Evolutionary conservation across 2,113 vertebrate species (phyloP).

Genomic region (Fukomys damarensis): DNA sequence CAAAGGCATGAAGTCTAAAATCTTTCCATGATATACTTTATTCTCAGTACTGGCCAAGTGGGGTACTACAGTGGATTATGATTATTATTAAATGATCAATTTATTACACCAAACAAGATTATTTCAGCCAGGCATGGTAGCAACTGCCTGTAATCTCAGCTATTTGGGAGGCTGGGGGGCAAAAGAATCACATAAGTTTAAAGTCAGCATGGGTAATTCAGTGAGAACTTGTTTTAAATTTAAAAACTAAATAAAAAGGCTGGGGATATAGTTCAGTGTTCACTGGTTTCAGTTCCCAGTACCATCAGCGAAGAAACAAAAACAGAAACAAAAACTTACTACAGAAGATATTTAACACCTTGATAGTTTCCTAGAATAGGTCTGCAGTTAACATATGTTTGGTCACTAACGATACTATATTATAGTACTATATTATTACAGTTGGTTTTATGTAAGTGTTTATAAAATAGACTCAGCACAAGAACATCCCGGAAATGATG

Average conservation of each 20-base stretch:
- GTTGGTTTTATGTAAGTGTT: background rate
- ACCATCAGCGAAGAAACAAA: background rate
- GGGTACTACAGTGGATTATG: background rate
- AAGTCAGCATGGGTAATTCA: background rate
- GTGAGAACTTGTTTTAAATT: background rate
- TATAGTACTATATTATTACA: background rate
- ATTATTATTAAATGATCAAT: background rate
- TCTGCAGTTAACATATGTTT: background rate
- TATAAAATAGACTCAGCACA: background rate
- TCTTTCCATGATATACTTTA: background rate
- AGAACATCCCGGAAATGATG: background rate
- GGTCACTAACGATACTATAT: background rate
- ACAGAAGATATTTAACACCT: background rate
- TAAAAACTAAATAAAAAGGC: background rate
- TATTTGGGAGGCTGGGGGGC: background rate
- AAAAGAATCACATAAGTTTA: background rate
- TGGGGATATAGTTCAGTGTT: background rate
- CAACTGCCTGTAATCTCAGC: background rate
- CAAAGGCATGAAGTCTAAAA: background rate
- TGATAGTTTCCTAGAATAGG: background rate
- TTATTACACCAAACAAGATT: background rate
- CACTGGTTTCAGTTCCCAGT: background rate
- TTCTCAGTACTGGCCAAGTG: background rate
- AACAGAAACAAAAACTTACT: background rate
- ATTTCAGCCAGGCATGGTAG: background rate